Conservation (phyloP, 2,797 vertebrate genomes). For the Anabacerthia variegaticeps region DNA sequence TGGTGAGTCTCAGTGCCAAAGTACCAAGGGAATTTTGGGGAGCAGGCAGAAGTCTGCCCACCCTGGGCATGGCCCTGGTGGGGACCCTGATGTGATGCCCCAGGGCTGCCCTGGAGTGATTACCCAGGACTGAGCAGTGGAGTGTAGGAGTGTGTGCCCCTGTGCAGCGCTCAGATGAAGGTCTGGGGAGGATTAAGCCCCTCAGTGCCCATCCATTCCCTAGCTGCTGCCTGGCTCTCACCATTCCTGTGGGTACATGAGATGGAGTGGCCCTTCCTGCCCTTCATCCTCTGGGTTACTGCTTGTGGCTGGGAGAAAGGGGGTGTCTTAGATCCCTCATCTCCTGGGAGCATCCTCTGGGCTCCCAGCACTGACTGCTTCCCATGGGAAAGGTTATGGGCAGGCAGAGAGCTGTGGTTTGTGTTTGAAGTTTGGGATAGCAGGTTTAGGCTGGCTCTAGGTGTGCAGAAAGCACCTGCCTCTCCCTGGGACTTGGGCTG, state of each 20-base stretch:
- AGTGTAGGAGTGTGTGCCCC: not conserved
- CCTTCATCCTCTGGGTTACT: not conserved
- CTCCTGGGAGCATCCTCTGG: not conserved
- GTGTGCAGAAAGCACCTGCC: not conserved
- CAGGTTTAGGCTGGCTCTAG: not conserved
- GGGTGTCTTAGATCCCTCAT: rapidly evolving
- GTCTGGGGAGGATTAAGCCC: no score
- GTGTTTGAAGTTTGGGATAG: not conserved
- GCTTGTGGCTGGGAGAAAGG: not conserved
- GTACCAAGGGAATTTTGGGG: not conserved
- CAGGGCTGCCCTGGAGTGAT: not conserved
- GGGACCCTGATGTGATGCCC: not conserved
- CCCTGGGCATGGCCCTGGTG: not conserved
- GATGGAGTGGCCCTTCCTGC: not conserved
- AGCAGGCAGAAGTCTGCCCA: not conserved
- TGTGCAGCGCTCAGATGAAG: no score
- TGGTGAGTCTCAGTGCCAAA: not conserved
- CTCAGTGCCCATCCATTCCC: rapidly evolving
- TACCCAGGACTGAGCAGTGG: not conserved
- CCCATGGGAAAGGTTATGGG: not conserved
- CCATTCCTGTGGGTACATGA: rapidly evolving
- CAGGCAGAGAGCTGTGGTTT: not conserved
- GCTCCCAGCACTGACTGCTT: not conserved
- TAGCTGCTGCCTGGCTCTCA: not conserved
- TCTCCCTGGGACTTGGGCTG: not conserved